Evolutionary conservation across 2,888 invertebrate species (phyloP).

Genomic region (Lysandra bellargus): DNA sequence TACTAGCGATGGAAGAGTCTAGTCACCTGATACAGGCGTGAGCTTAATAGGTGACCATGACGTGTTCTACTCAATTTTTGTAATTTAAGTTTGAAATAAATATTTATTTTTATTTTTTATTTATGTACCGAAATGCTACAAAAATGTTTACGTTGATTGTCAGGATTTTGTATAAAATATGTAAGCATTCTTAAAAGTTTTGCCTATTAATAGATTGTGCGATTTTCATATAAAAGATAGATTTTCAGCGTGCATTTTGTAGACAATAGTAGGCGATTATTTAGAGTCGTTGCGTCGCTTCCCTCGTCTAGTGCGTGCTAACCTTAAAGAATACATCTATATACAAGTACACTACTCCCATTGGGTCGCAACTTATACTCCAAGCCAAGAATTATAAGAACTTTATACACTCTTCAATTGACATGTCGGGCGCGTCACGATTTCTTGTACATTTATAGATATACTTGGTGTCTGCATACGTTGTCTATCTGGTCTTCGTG

Average conservation of each 20-base stretch:
- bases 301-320: background rate
- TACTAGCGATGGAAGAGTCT: too few species aligned
- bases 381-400: constrained; percentile 43
- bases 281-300: background rate
- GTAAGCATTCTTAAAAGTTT: too few species aligned
- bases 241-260: background rate
- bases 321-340: constrained; percentile 34
- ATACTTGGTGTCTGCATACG: constrained; percentile 47
- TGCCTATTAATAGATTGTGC: too few species aligned
- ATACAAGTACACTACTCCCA: constrained; percentile 27
- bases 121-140: too few species aligned
- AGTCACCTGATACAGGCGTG: too few species aligned
- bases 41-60: too few species aligned
- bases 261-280: background rate
- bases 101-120: too few species aligned
- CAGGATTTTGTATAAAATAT: too few species aligned
- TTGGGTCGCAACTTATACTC: constrained; percentile 24
- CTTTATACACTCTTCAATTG: constrained; percentile 76
- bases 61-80: too few species aligned
- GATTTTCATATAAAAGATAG: too few species aligned
- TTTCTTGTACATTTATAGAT: constrained; percentile 73
- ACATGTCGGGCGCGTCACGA: constrained; percentile 74
- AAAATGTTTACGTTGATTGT: too few species aligned
- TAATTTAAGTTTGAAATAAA: too few species aligned
- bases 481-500: constrained; percentile 38